Base-by-base conservation (phyloP, 2,888 invertebrate genomes). In the Drosophila macrospina region DNA sequence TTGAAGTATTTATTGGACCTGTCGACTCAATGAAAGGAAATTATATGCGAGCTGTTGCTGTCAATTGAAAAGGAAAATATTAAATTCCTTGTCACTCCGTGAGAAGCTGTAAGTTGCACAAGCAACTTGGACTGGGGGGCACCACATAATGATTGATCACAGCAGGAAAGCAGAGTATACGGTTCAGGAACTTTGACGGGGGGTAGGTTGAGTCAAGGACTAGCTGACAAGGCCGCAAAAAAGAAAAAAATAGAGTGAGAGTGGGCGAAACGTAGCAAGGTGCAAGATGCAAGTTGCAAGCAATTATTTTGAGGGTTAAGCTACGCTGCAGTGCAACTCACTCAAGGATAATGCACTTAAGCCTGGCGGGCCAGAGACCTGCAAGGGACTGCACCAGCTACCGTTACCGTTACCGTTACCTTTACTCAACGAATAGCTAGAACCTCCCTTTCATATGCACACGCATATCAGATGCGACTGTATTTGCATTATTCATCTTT, bases 401-500 rank as follows among this genome's bases (percentile, higher is more conserved):
- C 28, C 16, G 30, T 20, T 20, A n/a, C n/a, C n/a, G 32, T 55
- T 44, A 45, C 34, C 34, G 61, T 68, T 67, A 56, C 39, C n/a
- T n/a, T n/a, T n/a, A 20, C 20, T 48, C 52, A 48, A 39, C 57
- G 13, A 48, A 28, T n/a, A 41, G 41, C 55, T 34, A 15, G 34
- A 13, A 34, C 15, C 55, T 55, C 34, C 36, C 20, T 61, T 62
- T 62, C 34, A 36, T 60, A 64, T 73, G 76, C 57, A 74, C 28
- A 57, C 34, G 55, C 52, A 67, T 51, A 45, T 36, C 30, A 63
- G 45, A 60, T 72, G 60, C 68, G 61, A 39, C 45, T 67, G 65
- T 55, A 66, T 59, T 63, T 82, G 78, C 84, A 86, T 88, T 71
- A 86, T 84, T 86, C 88, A 84, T 79, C 63, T 57, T 63, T 56